Conservation (phyloP, 2,797 vertebrate genomes). For the Heterohyrax brucei region DNA sequence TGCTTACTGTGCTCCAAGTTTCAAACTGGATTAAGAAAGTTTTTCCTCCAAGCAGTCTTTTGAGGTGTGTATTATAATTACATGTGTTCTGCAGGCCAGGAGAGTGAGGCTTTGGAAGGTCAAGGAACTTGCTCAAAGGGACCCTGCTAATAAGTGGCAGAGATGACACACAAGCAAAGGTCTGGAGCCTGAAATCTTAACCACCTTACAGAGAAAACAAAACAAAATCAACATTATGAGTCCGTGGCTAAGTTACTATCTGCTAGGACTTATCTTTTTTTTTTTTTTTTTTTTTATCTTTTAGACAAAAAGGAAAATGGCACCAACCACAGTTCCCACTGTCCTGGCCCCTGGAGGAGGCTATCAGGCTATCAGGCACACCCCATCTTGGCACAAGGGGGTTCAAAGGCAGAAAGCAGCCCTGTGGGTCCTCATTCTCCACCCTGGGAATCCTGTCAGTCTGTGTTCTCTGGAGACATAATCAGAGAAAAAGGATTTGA, state of each 20-base stretch:
- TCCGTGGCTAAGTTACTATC: too few relatives aligned
- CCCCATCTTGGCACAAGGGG: not conserved
- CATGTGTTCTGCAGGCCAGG: not conserved
- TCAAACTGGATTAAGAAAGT: accelerated
- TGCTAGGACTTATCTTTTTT: not conserved
- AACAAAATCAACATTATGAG: accelerated
- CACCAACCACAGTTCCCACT: accelerated
- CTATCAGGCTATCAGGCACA: not conserved
- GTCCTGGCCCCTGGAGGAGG: not conserved
- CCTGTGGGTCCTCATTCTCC: not conserved
- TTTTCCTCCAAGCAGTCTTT: accelerated
- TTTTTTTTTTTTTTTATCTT: not conserved
- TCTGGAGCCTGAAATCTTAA: not conserved
- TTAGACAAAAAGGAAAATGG: not conserved
- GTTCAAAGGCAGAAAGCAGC: accelerated
- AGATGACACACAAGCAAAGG: not conserved
- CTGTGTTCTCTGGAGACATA: not conserved
- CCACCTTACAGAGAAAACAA: not conserved
- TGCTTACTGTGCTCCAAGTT: not conserved
- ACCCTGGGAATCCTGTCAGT: not conserved
- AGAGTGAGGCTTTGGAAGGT: not conserved
- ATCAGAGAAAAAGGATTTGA: not conserved
- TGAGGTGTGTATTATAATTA: too few relatives aligned
- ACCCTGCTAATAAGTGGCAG: not conserved
- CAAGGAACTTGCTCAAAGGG: not conserved